A percentile compares a stretch with the other conserved stretches of the same genome.
Evolutionary conservation across 2,888 invertebrate species (phyloP).

Genomic region (Smittia aterrima): DNA sequence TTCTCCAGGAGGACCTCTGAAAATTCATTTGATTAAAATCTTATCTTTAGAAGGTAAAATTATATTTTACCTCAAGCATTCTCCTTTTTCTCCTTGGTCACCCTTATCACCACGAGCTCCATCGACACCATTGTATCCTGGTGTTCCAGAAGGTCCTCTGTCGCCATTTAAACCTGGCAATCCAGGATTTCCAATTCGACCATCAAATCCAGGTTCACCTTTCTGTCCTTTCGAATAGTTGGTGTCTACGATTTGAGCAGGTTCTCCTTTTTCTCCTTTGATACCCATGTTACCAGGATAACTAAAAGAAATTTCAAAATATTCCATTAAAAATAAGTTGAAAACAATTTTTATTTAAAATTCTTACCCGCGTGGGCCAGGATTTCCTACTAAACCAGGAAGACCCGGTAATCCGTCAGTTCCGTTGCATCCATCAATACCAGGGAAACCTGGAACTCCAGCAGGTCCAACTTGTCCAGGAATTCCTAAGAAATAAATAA

Average conservation of each 20-base stretch:
- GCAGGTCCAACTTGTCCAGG: constrained; percentile 46
- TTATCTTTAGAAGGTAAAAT: neutral
- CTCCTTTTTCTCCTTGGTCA: constrained; percentile 67
- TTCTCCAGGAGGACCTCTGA: constrained; percentile 25
- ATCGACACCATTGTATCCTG: constrained; percentile 67
- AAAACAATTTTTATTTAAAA: neutral
- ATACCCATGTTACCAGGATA: constrained; percentile 47
- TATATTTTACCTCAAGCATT: constrained; percentile 53
- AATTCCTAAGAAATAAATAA: constrained; percentile 44
- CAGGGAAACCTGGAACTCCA: constrained; percentile 60
- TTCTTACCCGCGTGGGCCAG: constrained; percentile 31
- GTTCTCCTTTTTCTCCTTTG: constrained; percentile 75
- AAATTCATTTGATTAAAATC: neutral
- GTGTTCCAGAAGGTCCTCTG: constrained; percentile 65
- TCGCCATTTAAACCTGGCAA: constrained; percentile 67
- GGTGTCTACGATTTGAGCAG: constrained; percentile 58
- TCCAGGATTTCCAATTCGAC: constrained; percentile 50
- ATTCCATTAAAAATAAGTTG: neutral
- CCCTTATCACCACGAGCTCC: constrained; percentile 72
- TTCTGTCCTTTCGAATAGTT: constrained; percentile 75
- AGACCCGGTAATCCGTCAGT: constrained; percentile 81
- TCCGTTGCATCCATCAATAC: constrained; percentile 94
- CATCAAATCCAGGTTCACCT: constrained; percentile 54
- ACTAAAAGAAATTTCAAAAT: neutral
- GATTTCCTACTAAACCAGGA: constrained; percentile 48